Conservation (phyloP, 2,113 vertebrate genomes). For the Hypocryptadius cinnamomeus region DNA sequence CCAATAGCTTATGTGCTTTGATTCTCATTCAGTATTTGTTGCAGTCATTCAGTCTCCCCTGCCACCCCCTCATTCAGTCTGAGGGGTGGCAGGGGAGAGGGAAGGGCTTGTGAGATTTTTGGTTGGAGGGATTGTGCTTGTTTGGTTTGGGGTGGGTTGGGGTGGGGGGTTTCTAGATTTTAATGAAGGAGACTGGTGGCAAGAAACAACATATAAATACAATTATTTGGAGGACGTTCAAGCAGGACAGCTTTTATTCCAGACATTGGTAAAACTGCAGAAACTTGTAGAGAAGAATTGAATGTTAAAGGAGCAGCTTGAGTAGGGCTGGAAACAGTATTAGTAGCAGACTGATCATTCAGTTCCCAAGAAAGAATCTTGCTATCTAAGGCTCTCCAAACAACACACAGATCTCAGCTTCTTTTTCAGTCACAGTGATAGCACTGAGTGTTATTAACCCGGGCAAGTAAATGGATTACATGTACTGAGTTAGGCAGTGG, state of each 20-base stretch:
- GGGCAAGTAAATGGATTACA: neutral
- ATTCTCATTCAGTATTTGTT: neutral
- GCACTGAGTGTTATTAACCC: neutral
- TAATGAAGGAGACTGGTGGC: neutral
- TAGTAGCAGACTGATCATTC: neutral
- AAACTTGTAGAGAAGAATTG: neutral
- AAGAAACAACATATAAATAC: neutral
- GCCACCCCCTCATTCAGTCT: too few relatives aligned
- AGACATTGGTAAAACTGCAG: neutral
- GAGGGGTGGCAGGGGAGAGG: accelerated
- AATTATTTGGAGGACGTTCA: neutral
- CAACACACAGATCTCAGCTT: neutral
- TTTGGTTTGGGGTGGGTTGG: neutral
- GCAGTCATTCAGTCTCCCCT: too few relatives aligned
- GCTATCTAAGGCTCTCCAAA: neutral
- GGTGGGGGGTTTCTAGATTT: neutral
- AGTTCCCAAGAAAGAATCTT: neutral
- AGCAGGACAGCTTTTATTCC: neutral
- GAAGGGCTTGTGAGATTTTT: neutral
- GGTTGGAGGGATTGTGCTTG: neutral
- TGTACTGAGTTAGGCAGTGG: neutral
- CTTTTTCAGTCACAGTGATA: neutral
- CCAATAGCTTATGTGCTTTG: neutral
- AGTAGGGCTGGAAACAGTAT: neutral
- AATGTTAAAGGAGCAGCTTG: neutral